Evolutionary conservation across 2,113 vertebrate species (phyloP).

Genomic region (Limnothrissa miodon): DNA sequence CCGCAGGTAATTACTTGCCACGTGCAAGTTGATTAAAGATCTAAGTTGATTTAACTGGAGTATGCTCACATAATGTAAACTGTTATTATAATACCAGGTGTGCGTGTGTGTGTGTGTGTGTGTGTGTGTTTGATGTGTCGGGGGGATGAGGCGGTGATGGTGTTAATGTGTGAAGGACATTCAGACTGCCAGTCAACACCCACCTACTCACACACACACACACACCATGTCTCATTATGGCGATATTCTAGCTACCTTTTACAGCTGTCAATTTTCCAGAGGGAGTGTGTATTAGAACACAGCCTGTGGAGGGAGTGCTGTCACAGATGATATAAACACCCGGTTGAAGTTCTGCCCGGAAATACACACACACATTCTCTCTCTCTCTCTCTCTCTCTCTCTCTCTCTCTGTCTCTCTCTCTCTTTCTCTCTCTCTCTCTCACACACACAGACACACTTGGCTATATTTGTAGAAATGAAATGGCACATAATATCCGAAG

Average conservation of each 20-base stretch:
- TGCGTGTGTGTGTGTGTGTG: background rate
- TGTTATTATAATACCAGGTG: background rate
- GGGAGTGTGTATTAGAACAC: constrained; percentile 47
- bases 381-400: no score
- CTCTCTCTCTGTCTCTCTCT: no score
- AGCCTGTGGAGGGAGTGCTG: constrained; percentile 50
- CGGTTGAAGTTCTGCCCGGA: constrained; percentile 36
- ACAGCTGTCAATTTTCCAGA: constrained; percentile 58
- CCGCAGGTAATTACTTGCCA: constrained; percentile 10
- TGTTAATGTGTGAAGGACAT: background rate
- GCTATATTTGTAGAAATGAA: background rate
- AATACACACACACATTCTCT: constrained; percentile 8
- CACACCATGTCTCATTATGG: constrained; percentile 51
- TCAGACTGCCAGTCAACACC: background rate
- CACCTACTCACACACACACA: background rate
- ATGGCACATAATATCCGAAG: background rate
- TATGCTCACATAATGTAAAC: background rate
- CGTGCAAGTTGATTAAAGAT: constrained; percentile 10
- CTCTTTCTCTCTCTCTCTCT: no score
- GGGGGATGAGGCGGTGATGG: background rate
- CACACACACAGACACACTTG: background rate
- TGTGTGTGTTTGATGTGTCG: background rate
- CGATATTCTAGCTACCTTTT: constrained; percentile 59
- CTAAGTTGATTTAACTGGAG: constrained; percentile 6
- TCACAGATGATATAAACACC: constrained; percentile 52